Conservation (phyloP, 2,113 vertebrate species). For the Uria aalge region DNA sequence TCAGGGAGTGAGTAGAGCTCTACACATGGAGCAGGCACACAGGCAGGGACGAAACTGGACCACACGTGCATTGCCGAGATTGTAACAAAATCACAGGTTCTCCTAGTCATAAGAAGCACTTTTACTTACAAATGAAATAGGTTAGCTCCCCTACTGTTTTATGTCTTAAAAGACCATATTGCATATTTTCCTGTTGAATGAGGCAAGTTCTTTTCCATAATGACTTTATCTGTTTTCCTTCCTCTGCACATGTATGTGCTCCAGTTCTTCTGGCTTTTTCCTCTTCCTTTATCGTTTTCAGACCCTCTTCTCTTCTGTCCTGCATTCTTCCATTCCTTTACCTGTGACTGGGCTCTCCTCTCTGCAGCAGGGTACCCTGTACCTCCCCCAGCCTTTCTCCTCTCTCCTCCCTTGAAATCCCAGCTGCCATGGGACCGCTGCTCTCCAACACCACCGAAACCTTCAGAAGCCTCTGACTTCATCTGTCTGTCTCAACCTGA, state of each 20-base stretch:
- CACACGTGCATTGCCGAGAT: fast-evolving
- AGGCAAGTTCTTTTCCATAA: background rate
- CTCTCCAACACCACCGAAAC: background rate
- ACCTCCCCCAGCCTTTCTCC: background rate
- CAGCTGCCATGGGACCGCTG: background rate
- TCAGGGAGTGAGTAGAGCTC: background rate
- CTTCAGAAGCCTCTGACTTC: background rate
- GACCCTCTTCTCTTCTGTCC: background rate
- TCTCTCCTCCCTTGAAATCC: background rate
- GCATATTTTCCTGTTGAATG: background rate
- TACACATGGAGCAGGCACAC: background rate
- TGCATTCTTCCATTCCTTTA: background rate
- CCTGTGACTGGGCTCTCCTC: background rate
- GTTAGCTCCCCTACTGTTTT: background rate
- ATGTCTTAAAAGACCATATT: background rate
- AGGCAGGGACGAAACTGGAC: background rate
- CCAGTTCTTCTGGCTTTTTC: background rate
- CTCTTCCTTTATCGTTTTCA: background rate
- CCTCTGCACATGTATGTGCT: background rate
- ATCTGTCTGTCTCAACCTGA: background rate
- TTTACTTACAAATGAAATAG: background rate
- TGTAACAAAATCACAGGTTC: background rate
- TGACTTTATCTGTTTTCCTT: background rate
- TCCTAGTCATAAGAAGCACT: background rate
- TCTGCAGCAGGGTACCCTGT: fast-evolving